Evolutionary conservation across 2,113 vertebrate species (phyloP).

Genomic region (Chrysemys picta): DNA sequence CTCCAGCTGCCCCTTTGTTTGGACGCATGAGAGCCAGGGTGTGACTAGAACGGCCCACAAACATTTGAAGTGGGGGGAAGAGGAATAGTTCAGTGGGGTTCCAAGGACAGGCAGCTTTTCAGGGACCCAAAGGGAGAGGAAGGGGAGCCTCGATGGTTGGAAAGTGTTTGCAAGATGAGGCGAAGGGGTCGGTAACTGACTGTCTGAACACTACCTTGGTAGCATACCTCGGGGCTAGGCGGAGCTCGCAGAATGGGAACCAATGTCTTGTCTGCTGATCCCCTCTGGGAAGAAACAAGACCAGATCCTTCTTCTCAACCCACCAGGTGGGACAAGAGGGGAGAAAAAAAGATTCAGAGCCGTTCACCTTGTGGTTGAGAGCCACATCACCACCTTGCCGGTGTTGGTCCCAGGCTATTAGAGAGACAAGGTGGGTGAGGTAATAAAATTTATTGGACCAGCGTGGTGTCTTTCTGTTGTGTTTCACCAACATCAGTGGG

Average conservation of each 20-base stretch:
- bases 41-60: constrained; percentile 43
- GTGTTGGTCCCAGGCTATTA: not conserved
- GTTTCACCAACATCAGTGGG: not conserved
- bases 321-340: not conserved
- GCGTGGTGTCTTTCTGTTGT: not conserved
- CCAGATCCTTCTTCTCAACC: not conserved
- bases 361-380: not conserved
- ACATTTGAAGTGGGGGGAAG: constrained; percentile 56
- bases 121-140: not conserved
- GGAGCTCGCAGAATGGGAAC: not conserved
- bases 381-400: no score
- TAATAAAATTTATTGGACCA: not conserved
- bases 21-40: constrained; percentile 54
- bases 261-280: not conserved
- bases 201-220: not conserved
- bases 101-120: not conserved
- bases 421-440: not conserved
- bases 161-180: not conserved
- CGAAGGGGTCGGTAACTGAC: constrained; percentile 17
- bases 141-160: not conserved
- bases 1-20: constrained; percentile 26
- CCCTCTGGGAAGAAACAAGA: not conserved
- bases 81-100: constrained; percentile 44
- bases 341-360: not conserved
- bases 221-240: not conserved